Conservation (phyloP, 1,140 invertebrate species). For the Diprion similis region DNA sequence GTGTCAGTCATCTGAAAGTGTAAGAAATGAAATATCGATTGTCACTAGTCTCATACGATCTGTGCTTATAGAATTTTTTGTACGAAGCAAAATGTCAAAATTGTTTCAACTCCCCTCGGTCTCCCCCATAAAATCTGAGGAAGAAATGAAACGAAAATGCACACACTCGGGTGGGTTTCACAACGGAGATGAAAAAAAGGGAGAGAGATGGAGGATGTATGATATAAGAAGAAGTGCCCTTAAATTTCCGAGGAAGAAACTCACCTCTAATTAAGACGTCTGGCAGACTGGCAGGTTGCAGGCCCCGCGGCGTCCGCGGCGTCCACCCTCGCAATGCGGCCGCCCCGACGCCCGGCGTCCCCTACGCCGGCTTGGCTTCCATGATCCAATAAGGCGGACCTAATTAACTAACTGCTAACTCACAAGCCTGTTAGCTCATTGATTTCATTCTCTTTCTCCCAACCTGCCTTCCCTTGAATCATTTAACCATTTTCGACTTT, state of each 20-base stretch:
- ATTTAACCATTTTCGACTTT: background rate
- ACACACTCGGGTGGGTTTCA: too few species aligned
- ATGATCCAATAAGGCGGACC: conserved; percentile 62
- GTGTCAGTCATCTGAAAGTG: too few species aligned
- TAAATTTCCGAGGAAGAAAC: conserved; percentile 36
- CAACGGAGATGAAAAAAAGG: too few species aligned
- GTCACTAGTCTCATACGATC: too few species aligned
- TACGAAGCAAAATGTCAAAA: too few species aligned
- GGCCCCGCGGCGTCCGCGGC: conserved; percentile 51
- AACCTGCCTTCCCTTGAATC: background rate
- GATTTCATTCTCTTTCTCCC: conserved; percentile 45
- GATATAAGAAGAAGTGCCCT: conserved; percentile 35
- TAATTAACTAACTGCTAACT: conserved; percentile 62
- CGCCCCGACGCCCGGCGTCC: conserved; percentile 31
- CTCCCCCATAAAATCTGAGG: too few species aligned
- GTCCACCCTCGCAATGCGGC: conserved; percentile 48
- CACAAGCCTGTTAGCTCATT: conserved; percentile 61
- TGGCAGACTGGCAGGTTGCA: conserved; percentile 43
- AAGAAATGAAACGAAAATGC: too few species aligned
- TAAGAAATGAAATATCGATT: too few species aligned
- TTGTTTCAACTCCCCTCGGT: too few species aligned
- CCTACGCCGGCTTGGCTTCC: conserved; percentile 49
- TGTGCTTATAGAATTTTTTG: too few species aligned
- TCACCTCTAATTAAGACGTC: conserved; percentile 62
- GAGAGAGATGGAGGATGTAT: conserved; percentile 1